Conservation (phyloP, 1,140 invertebrate genomes). For the Eueides isabella region DNA sequence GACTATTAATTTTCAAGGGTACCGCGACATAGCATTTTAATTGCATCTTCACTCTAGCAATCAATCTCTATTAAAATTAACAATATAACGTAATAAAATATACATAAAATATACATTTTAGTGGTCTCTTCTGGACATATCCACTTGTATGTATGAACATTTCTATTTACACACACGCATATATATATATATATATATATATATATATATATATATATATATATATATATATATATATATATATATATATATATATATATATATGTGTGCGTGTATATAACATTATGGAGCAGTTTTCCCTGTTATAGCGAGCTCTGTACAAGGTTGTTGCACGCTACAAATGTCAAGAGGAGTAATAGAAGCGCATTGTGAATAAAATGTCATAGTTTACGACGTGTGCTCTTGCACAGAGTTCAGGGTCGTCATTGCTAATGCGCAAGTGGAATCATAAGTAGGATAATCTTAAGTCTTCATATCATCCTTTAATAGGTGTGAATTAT, state of each 20-base stretch:
- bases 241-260: slow-evolving; percentile 49
- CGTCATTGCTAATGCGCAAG: slow-evolving; percentile 43
- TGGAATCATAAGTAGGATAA: slow-evolving; percentile 29
- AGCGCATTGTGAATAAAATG: slow-evolving; percentile 72
- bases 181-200: too few relatives aligned
- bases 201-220: too few relatives aligned
- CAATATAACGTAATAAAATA: slow-evolving; percentile 22
- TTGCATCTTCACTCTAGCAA: slow-evolving; percentile 41
- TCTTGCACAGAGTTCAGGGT: slow-evolving; percentile 66
- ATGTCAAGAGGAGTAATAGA: slow-evolving; percentile 65
- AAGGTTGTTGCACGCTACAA: slow-evolving; percentile 59
- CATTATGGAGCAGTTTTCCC: slow-evolving; percentile 45
- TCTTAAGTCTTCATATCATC: not conserved
- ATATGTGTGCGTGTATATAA: too few relatives aligned
- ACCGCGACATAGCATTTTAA: slow-evolving; percentile 49
- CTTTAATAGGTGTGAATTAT: not conserved
- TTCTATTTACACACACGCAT: too few relatives aligned
- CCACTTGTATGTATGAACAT: too few relatives aligned
- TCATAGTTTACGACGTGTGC: slow-evolving; percentile 69
- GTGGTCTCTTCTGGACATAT: not conserved
- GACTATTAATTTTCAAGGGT: slow-evolving; percentile 56
- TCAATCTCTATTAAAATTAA: slow-evolving; percentile 26
- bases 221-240: slow-evolving; percentile 15
- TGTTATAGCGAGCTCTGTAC: slow-evolving; percentile 45
- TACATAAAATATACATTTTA: not conserved